These are phyloP conservation scores for Corydoras sp. DNA, from an alignment of 2,113 vertebrate species.

Conservation along the genomic window DNA sequence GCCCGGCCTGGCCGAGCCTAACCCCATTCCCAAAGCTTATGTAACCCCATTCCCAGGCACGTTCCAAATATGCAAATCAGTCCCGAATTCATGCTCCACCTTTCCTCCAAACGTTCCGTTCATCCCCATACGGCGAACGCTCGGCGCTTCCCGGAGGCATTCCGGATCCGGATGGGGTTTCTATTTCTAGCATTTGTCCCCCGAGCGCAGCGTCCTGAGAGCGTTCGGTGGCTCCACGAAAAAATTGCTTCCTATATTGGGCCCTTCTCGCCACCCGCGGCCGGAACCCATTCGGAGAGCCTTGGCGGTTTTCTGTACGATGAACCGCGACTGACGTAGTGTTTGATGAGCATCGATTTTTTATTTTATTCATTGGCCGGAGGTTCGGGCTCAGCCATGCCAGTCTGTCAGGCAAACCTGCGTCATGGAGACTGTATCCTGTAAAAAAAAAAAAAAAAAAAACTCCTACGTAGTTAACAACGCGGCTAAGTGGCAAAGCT, in stretches of 20 bases:
- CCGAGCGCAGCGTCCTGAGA: slow-evolving; percentile 60
- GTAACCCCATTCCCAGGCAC: slow-evolving; percentile 29
- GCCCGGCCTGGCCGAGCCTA: neutral
- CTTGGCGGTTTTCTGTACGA: no score
- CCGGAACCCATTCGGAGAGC: no score
- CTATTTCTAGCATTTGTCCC: slow-evolving; percentile 22
- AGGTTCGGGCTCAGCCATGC: no score
- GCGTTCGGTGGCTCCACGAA: neutral
- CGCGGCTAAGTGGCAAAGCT: no score
- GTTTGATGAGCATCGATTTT: neutral
- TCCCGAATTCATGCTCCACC: neutral
- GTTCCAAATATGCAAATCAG: slow-evolving; percentile 7
- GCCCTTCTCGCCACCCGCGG: neutral
- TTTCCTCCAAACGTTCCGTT: neutral
- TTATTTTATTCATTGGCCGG: no score
- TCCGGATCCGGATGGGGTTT: slow-evolving; percentile 7
- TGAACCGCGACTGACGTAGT: neutral
- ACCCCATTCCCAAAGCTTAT: slow-evolving; percentile 17
- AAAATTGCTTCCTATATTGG: slow-evolving; percentile 59
- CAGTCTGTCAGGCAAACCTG: no score
- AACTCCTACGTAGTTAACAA: no score
- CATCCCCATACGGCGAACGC: slow-evolving; percentile 10
- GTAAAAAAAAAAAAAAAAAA: no score
- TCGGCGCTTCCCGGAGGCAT: neutral
- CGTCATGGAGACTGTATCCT: no score